Evolutionary conservation across 2,888 invertebrate genomes (phyloP).

Genomic region (Gastrophysa polygoni): DNA sequence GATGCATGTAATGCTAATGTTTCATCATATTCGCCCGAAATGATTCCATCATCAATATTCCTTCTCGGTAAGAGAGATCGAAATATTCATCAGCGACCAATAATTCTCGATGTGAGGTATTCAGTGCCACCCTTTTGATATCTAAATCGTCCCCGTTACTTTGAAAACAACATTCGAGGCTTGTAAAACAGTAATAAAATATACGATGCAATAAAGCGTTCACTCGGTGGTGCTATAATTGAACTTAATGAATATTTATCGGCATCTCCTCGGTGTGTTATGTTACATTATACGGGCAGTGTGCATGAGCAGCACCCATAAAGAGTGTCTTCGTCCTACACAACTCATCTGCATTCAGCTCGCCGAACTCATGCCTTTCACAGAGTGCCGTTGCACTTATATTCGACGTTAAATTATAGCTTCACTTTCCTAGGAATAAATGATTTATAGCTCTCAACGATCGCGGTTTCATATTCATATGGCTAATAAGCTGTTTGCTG

Average conservation of each 20-base stretch:
- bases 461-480: slow-evolving; percentile 29
- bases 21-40: too few relatives aligned
- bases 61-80: too few relatives aligned
- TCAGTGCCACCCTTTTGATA: slow-evolving; percentile 22
- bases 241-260: slow-evolving; percentile 60
- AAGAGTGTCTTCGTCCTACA: slow-evolving; percentile 53
- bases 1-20: too few relatives aligned
- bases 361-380: slow-evolving; percentile 55
- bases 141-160: slow-evolving; percentile 30
- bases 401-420: slow-evolving; percentile 54
- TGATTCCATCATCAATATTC: too few relatives aligned
- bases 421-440: slow-evolving; percentile 50
- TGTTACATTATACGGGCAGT: slow-evolving; percentile 51
- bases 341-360: slow-evolving; percentile 58
- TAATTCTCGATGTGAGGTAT: not conserved
- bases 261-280: slow-evolving; percentile 50
- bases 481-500: slow-evolving; percentile 25
- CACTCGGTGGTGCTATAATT: slow-evolving; percentile 59
- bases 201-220: slow-evolving; percentile 59
- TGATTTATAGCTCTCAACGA: slow-evolving; percentile 43
- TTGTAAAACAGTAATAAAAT: slow-evolving; percentile 58
- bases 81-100: too few relatives aligned
- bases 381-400: slow-evolving; percentile 52
- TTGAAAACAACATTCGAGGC: slow-evolving; percentile 33
- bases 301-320: slow-evolving; percentile 54